Evolutionary conservation across 1,140 invertebrate genomes (phyloP), one percentile per base, ranked within the genome.

Genomic region (Zaprionus kolodkinae): DNA sequence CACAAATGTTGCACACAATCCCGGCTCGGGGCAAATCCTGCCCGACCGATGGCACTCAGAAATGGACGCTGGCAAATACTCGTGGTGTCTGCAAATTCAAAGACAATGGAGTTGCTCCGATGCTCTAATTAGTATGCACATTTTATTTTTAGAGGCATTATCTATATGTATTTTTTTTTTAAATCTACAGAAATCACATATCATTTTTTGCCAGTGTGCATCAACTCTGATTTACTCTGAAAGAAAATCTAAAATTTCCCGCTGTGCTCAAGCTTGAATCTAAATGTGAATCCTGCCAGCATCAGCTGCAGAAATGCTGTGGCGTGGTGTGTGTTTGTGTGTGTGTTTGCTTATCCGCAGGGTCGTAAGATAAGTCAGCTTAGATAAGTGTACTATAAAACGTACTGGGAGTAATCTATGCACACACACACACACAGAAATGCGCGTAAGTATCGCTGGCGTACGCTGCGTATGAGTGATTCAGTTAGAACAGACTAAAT

Each of bases 391-490:
- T 25, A n/a, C 27, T 27, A 55, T 33, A 55, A 27, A 30, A 25
- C n/a, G 33, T 6, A 11, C n/a, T 55, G 25, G 13, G 11, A 33
- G 27, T 55, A 33, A 30, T 27, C 6, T 30, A n/a, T 55, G 33
- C 33, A 36, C 55, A 27, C 33, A 36, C 55, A 57, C 7, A 7
- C 13, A 57, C 7, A 7, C 13, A 5, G 4, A n/a, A 30, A 11
- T 5, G 3, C 13, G 17, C 5, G 6, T 15, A 21, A 17, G n/a
- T 17, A 57, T 12, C 7, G 5, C 13, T 21, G 55, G 15, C 7
- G 17, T 6, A 57, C 55, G 33, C 30, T 57, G 55, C 33, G 30
- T 21, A 57, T 57, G 15, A 11, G 55, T 38, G 33, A 57, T 57
- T 38, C 36, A 50, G 45, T 50, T 6, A 10, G 11, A 10, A 3